Base-by-base conservation (phyloP, 2,888 invertebrate species). In the Sylvicola fuscatus region DNA sequence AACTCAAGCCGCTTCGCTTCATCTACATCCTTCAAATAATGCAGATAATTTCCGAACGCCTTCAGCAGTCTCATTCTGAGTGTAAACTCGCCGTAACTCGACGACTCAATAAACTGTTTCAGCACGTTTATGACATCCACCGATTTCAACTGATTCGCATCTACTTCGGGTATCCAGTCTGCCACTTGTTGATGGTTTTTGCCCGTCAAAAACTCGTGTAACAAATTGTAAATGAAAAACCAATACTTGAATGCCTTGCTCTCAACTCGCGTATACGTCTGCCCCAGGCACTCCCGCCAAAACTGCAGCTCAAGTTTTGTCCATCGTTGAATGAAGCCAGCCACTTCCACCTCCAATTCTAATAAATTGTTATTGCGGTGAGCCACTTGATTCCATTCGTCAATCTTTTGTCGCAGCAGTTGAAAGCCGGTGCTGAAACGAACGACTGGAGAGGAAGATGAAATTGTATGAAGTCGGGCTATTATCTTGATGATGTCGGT, bases 361-460 rank as follows among this genome's bases (percentile, higher is more conserved):
- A 71, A 66, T 48, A 99, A 60, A 42, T 84, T 84, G 39, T 93
- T 86, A 5, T 77, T 79, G 43, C 69, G 72, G 47, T 87, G 86
- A 0, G 93, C 90, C 44, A 83, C 81, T 46, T 78, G 74, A 53
- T 95, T 87, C 95, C 93, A 95, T 47, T 89, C 81, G 42, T 89
- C 72, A 35, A 82, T 65, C 47, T 83, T 81, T 40, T 77, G 75
- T 2, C 95, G 62, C 2, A 98, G 60, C 33, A 92, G 62, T 56
- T 98, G 97, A 36, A 97, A 63, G 1, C 93, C 93, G 0, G 83
- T 80, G 2, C 92, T 68, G 49, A 87, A 89, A 43, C 89, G 74
- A 39, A 87, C 79, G 3, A 97, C 61, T 0, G 95, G 80, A 41
- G 82, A 78, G 1, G 75, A 74, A 0, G 87, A 66, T 0, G 83